Base-by-base conservation (phyloP, 2,888 invertebrate genomes). In the Lochmaea crataegi region DNA sequence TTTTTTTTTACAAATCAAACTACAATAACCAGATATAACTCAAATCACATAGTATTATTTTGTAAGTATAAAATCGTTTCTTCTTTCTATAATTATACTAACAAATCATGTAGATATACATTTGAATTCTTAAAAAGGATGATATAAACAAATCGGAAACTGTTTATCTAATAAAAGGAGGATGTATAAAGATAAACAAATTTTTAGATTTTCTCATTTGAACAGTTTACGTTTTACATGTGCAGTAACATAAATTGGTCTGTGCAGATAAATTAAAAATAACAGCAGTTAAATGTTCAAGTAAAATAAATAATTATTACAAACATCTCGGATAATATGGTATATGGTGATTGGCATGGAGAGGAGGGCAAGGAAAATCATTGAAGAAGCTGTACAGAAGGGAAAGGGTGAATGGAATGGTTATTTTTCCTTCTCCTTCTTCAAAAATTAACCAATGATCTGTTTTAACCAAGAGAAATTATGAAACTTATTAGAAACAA, bases 131-230 rank as follows among this genome's bases (percentile, higher is more conserved):
- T 65, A 71, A 48, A 48, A 5, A 48, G 0, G n/a, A 48, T 48
- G n/a, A 18, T 53, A 53, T 41, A 68, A 26, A 41, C 32, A 26
- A 45, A 71, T 58, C 53, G 73, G 70, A 73, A 73, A 61, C 63
- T 70, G 67, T 70, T 73, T 73, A 73, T 73, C 73, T 70, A 22
- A 38, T 57, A 12, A 38, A 26, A 51, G 51, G n/a, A 68, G 68
- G 64, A 72, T 61, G 63, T 68, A 32, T 32, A 57, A 65, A 73
- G 69, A 73, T 70, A 73, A 73, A 70, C 66, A 66, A 51, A 68
- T 48, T 32, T 38, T 67, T 7, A 38, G 38, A 60, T 60, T 60
- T 10, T n/a, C 10, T 26, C 9, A 61, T 22, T 32, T 61, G 32
- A 26, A 61, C 38, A 61, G 41, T 38, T 41, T 14, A 38, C 16